These are phyloP conservation scores for Trissolcus japonicus DNA, from an alignment of 2,888 invertebrate genomes.

Conservation along the genomic window DNA sequence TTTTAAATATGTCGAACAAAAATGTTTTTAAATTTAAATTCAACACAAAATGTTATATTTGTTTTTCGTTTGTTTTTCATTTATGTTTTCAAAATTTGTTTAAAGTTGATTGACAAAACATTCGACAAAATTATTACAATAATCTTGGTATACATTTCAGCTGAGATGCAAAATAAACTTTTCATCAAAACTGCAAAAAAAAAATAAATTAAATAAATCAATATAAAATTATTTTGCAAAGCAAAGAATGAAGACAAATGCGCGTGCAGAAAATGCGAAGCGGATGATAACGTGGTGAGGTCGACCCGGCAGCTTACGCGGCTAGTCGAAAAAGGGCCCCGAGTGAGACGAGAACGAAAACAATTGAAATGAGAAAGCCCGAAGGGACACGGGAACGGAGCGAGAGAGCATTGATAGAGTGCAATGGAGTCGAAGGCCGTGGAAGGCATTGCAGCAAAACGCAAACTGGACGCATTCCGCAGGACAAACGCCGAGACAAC, in stretches of 20 bases:
- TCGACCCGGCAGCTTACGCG: slow-evolving; percentile 42
- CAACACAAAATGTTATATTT: too few relatives aligned
- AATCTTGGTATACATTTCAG: too few relatives aligned
- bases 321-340: slow-evolving; percentile 30
- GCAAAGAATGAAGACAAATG: slow-evolving; percentile 51
- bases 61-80: too few relatives aligned
- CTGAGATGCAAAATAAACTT: too few relatives aligned
- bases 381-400: slow-evolving; percentile 42
- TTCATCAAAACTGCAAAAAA: too few relatives aligned
- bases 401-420: slow-evolving; percentile 58
- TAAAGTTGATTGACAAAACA: too few relatives aligned
- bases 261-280: slow-evolving; percentile 27
- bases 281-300: slow-evolving; percentile 49
- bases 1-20: too few relatives aligned
- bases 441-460: slow-evolving; percentile 65
- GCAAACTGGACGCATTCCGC: slow-evolving; percentile 74
- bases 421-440: slow-evolving; percentile 62
- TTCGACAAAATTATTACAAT: too few relatives aligned
- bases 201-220: too few relatives aligned
- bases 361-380: slow-evolving; percentile 31
- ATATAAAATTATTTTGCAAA: slow-evolving; percentile 16
- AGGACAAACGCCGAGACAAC: slow-evolving; percentile 65
- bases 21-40: too few relatives aligned
- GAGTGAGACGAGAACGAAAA: slow-evolving; percentile 29
- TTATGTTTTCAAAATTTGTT: too few relatives aligned